A percentile compares a stretch with the other conserved stretches of the same genome.
Conservation (phyloP, 2,797 vertebrate genomes). For the Chelidonichthys spinosus region DNA sequence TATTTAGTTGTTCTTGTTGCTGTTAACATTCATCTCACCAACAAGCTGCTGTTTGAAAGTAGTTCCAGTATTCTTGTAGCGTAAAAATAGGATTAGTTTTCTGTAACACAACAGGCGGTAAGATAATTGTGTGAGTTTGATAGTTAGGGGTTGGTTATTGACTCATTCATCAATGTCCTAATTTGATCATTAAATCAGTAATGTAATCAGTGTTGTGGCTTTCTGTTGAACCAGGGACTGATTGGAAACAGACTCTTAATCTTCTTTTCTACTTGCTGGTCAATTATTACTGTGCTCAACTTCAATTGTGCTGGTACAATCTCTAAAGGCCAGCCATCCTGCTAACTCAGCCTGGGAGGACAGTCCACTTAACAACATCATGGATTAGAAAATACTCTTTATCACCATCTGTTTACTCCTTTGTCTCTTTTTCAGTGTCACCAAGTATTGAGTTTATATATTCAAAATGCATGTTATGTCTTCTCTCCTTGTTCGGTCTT, state of each 20-base stretch:
- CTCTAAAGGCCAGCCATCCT: background rate
- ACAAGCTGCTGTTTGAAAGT: background rate
- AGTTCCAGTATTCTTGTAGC: background rate
- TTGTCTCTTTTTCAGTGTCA: background rate
- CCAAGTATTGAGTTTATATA: background rate
- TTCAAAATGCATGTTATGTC: background rate
- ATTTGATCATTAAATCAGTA: slow-evolving; percentile 5
- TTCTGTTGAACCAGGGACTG: background rate
- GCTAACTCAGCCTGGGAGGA: background rate
- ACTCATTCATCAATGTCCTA: background rate
- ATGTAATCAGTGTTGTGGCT: slow-evolving; percentile 8
- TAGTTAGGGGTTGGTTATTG: background rate
- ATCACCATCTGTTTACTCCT: background rate
- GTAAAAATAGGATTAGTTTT: background rate
- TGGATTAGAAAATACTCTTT: background rate
- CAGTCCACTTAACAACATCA: background rate
- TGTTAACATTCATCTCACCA: background rate
- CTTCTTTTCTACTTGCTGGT: background rate
- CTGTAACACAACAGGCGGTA: background rate
- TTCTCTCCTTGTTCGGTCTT: slow-evolving; percentile 8
- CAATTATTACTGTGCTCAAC: background rate
- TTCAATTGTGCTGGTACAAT: slow-evolving; percentile 2
- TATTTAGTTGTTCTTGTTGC: background rate
- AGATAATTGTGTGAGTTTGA: background rate
- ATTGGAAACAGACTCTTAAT: background rate